Base-by-base conservation (phyloP, 2,888 invertebrate genomes). In the Octodonta nipae region DNA sequence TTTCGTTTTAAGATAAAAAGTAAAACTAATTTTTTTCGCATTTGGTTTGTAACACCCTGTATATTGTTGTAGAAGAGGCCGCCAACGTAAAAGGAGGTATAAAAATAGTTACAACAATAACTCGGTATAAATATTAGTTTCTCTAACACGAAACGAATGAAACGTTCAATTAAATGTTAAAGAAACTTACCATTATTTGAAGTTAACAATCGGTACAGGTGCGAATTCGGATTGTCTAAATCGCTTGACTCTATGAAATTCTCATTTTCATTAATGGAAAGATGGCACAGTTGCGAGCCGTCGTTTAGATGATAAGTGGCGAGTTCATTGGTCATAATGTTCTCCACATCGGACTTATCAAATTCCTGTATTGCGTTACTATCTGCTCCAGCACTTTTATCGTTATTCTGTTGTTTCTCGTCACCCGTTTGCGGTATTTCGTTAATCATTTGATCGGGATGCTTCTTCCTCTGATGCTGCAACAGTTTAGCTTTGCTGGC, bases 401-500 rank as follows among this genome's bases (percentile, higher is more conserved):
- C 15, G 10, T 32, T 20, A 31, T 27, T 13, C 28, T 31, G 5
- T 33, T 26, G 10, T 16, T 28, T 22, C 22, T 22, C 22, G 13
- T 26, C 33, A 30, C 12, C 35, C 29, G 13, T 26, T 10, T 10
- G 12, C 26, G n/a, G 10, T 22, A n/a, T 11, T 11, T 22, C 22
- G 22, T 22, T 33, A 3, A 35, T 30, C 55, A 66, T 54, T 26
- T 65, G 42, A 27, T 63, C 63, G 1, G 68, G 61, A 46, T 81
- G 81, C 20, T 70, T 70, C 38, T 71, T 71, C 1, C 80, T 66
- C 47, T 77, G 71, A 54, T 81, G 81, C 49, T 76, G 76, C 43
- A 79, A 52, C 35, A 81, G 59, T 49, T 79, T 78, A 25, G 78
- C 75, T 51, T 81, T 78, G 47, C 84, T 80, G 13, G 81, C 82